A percentile compares a stretch with the other conserved stretches of the same genome.
Conservation (phyloP, 2,797 vertebrate genomes). For the Lepus oiostolus region DNA sequence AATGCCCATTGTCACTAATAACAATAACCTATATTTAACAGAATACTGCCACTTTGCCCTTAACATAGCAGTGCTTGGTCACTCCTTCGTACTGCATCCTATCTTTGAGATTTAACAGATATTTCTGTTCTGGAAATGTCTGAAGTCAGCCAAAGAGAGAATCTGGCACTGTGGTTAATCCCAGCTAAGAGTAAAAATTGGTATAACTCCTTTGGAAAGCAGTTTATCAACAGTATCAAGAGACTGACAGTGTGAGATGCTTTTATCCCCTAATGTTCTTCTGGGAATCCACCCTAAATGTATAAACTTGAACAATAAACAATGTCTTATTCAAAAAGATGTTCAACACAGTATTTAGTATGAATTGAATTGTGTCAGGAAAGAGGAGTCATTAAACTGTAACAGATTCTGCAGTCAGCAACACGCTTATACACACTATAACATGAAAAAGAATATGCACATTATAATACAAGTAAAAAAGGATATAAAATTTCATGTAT, state of each 20-base stretch:
- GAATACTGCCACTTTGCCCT: background rate
- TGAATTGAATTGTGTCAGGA: constrained; percentile 24
- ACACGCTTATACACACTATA: background rate
- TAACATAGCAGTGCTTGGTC: background rate
- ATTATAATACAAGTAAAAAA: constrained; percentile 33
- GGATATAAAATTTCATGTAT: background rate
- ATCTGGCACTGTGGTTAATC: background rate
- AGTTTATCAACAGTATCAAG: constrained; percentile 13
- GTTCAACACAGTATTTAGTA: constrained; percentile 39
- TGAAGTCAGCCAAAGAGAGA: background rate
- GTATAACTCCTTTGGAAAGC: background rate
- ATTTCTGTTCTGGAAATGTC: too few species aligned
- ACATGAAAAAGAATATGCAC: background rate
- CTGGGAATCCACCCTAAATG: background rate
- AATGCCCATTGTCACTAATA: background rate
- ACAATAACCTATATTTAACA: constrained; percentile 30
- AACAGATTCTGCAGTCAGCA: background rate
- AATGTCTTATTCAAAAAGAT: constrained; percentile 54
- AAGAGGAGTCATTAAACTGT: constrained; percentile 11
- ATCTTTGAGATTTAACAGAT: too few species aligned
- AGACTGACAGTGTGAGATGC: constrained; percentile 24
- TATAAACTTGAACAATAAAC: constrained; percentile 31
- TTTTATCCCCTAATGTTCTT: background rate
- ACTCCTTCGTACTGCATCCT: too few species aligned
- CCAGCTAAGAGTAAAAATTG: constrained; percentile 1